Conservation (phyloP, 2,797 vertebrate species). For the Manis javanica region DNA sequence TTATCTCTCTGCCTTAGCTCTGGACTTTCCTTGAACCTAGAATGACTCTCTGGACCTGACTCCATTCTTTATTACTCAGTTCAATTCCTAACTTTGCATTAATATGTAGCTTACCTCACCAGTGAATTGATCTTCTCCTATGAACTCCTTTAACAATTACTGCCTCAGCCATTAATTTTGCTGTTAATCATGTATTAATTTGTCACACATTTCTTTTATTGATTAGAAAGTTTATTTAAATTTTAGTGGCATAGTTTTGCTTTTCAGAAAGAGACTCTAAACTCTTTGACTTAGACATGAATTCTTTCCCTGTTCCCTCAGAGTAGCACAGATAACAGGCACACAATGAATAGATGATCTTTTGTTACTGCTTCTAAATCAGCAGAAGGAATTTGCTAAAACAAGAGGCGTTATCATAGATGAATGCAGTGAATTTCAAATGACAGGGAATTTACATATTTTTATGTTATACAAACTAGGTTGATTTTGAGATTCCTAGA, state of each 20-base stretch:
- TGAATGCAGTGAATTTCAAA: conserved; percentile 45
- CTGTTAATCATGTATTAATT: not conserved
- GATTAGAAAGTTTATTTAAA: not conserved
- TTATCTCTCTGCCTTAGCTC: not conserved
- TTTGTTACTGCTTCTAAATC: not conserved
- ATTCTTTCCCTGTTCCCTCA: not conserved
- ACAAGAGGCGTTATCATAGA: not conserved
- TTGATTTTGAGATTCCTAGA: conserved; percentile 50
- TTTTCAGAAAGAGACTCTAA: conserved; percentile 34
- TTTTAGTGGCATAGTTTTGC: not conserved
- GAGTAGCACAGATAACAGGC: not conserved
- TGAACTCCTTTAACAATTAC: not conserved
- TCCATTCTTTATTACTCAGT: not conserved
- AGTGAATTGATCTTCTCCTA: not conserved
- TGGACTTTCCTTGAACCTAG: not conserved
- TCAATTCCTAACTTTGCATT: not conserved
- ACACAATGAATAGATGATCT: not conserved
- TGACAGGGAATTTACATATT: conserved; percentile 44
- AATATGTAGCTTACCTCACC: not conserved
- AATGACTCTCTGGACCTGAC: not conserved
- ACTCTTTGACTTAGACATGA: not conserved
- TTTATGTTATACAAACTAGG: conserved; percentile 5
- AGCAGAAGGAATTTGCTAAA: conserved; percentile 31
- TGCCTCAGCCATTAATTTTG: not conserved
- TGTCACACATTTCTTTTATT: not conserved